Evolutionary conservation across 2,888 invertebrate species (phyloP).

Genomic region (Yponomeuta cagnagella): DNA sequence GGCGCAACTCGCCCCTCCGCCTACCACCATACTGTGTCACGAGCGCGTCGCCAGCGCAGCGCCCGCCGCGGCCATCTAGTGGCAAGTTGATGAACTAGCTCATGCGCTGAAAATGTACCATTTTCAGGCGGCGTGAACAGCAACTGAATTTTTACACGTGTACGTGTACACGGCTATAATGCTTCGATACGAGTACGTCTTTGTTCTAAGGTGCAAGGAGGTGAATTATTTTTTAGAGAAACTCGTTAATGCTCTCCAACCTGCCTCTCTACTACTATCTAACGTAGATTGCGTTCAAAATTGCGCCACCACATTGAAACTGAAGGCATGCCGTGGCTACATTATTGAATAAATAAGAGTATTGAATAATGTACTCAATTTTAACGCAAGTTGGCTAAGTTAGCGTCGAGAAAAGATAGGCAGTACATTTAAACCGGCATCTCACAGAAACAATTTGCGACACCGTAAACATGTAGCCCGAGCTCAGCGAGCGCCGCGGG

Average conservation of each 20-base stretch:
- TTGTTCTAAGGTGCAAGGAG: no score
- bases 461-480: slow-evolving; percentile 31
- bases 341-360: background rate
- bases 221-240: no score
- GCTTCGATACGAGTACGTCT: no score
- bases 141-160: background rate
- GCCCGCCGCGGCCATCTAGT: slow-evolving; percentile 25
- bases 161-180: no score
- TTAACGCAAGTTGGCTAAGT: background rate
- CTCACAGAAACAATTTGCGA: slow-evolving; percentile 36
- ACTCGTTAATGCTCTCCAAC: no score
- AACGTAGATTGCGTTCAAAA: no score
- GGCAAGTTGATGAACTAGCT: slow-evolving; percentile 7
- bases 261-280: no score
- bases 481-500: slow-evolving; percentile 23
- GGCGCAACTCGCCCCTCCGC: slow-evolving; percentile 53
- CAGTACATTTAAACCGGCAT: background rate
- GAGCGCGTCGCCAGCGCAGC: slow-evolving; percentile 26
- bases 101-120: background rate
- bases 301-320: no score
- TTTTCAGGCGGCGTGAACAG: background rate
- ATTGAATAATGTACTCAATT: background rate
- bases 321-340: no score
- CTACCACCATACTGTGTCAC: slow-evolving; percentile 18
- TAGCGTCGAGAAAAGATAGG: background rate